Evolutionary conservation across 2,113 vertebrate genomes (phyloP), one percentile per base, ranked within the genome.

Genomic region (Leucopsar rothschildi): DNA sequence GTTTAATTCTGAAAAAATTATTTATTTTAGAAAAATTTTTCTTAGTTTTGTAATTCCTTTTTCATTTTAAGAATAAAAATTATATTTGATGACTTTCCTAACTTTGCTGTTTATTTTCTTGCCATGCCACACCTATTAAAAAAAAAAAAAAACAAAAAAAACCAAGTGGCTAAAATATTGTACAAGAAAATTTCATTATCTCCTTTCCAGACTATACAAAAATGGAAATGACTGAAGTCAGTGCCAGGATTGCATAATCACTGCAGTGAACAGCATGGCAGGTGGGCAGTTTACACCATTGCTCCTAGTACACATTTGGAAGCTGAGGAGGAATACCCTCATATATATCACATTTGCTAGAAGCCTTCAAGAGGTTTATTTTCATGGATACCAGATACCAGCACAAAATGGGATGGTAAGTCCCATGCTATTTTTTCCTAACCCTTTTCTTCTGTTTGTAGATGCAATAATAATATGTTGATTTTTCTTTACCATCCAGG

Each of bases 41-140:
- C 24, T 27, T 33, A 37, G 10, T 49, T n/a, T n/a, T 70, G 2
- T 57, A 39, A 6, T 23, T 15, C 6, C 1, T 1, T 28, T 27
- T 27, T 23, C 11, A 47, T 8, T 16, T 56, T 57, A 65, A 37
- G 14, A 60, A 17, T 49, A 59, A 78, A 65, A 50, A 50, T 47
- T 2, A 5, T 7, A 24, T 12, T 37, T 69, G 13, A 35, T 37
- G 49, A 21, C 28, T 75, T 64, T n/a, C 11, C 12, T 21, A 50
- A 4, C 17, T 82, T 45, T 73, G 2, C 6, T 59, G 11, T 59
- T 9, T 35, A 5, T 52, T 88, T 82, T 82, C 27, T n/a, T 86
- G 11, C 20, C 29, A 19, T 17, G 6, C 71, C 6, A 11, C 6
- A 53, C 3, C 5, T n/a, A 49, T 5, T 2, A 19, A 1, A 15